Evolutionary conservation across 1,140 invertebrate species (phyloP).

Genomic region (Ceratina calcarata): DNA sequence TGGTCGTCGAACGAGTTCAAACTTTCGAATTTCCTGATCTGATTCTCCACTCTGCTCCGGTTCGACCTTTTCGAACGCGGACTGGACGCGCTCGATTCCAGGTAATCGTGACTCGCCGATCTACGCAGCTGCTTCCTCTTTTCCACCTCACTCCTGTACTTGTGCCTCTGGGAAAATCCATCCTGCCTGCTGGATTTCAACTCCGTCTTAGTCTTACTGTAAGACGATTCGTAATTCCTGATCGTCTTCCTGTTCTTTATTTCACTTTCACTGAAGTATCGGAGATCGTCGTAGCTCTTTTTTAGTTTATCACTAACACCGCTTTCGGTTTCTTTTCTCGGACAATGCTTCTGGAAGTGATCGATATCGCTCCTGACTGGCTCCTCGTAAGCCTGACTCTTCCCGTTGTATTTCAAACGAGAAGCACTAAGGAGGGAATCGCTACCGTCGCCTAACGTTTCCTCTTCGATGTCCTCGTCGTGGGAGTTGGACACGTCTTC

Average conservation of each 20-base stretch:
- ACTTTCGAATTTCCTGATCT: slow-evolving; percentile 77
- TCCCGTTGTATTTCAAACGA: slow-evolving; percentile 75
- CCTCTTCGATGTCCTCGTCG: slow-evolving; percentile 83
- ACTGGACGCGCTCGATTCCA: slow-evolving; percentile 57
- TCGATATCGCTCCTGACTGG: slow-evolving; percentile 9
- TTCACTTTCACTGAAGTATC: slow-evolving; percentile 24
- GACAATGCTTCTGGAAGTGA: slow-evolving; percentile 38
- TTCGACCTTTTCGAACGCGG: slow-evolving; percentile 79
- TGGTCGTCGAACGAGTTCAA: slow-evolving; percentile 75
- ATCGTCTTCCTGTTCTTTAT: slow-evolving; percentile 43
- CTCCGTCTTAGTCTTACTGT: slow-evolving; percentile 31
- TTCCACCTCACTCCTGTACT: slow-evolving; percentile 65
- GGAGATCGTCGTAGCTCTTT: slow-evolving; percentile 49
- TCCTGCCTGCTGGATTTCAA: slow-evolving; percentile 56
- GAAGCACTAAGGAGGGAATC: slow-evolving; percentile 86
- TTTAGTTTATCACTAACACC: slow-evolving; percentile 12
- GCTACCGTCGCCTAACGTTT: slow-evolving; percentile 85
- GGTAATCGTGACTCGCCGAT: slow-evolving; percentile 62
- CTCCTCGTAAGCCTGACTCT: slow-evolving; percentile 63
- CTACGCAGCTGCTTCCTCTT: slow-evolving; percentile 63
- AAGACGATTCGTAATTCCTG: slow-evolving; percentile 58
- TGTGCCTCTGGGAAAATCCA: slow-evolving; percentile 46
- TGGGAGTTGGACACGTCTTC: slow-evolving; percentile 73
- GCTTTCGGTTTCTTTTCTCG: slow-evolving; percentile 3
- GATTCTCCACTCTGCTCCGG: slow-evolving; percentile 66